These are phyloP conservation scores for Drosophila mulleri DNA, from an alignment of 2,888 invertebrate species.

Conservation along the genomic window DNA sequence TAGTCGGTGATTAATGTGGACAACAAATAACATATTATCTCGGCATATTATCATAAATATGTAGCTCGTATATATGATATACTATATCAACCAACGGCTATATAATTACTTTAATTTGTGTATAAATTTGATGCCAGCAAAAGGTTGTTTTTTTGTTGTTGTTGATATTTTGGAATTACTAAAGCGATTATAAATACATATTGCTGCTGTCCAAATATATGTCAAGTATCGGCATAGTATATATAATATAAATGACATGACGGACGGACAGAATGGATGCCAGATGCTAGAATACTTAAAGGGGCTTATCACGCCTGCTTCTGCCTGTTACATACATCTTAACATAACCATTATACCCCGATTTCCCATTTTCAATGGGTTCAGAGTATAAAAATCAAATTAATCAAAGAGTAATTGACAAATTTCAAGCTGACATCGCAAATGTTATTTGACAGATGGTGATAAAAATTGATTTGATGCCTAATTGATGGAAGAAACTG, in stretches of 20 bases:
- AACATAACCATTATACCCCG: neutral
- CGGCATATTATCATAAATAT: neutral
- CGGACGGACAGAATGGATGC: no score
- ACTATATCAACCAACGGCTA: neutral
- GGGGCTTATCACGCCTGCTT: neutral
- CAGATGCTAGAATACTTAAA: neutral
- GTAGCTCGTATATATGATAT: conserved; percentile 8
- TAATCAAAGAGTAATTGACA: neutral
- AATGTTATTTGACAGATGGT: neutral
- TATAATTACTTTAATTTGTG: neutral
- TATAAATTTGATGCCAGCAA: neutral
- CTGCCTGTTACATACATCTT: neutral
- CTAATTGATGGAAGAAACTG: neutral
- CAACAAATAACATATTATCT: conserved; percentile 5
- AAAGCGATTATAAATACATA: neutral
- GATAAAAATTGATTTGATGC: neutral
- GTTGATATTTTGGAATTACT: neutral
- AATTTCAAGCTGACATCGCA: neutral
- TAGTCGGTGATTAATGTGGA: conserved; percentile 3
- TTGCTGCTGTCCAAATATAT: neutral
- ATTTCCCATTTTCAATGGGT: neutral
- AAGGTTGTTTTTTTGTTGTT: neutral
- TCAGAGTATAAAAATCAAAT: neutral
- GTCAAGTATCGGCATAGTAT: neutral
- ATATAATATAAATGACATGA: neutral